Base-by-base conservation (phyloP, 2,888 invertebrate species). In the Crioceris asparagi region DNA sequence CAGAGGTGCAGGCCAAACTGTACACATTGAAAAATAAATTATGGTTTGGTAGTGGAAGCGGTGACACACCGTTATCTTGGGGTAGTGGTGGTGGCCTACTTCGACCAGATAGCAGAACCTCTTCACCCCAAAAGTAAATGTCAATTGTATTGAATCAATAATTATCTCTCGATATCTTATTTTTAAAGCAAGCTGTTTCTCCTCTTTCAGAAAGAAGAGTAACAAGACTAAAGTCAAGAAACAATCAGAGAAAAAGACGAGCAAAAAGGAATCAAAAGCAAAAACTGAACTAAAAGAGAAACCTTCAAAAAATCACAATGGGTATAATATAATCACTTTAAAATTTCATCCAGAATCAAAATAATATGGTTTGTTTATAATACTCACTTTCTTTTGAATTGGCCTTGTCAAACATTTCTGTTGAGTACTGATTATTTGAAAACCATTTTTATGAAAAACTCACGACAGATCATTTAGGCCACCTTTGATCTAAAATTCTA, bases 11-110 rank as follows among this genome's bases (percentile, higher is more conserved):
- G 61, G 72, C 80, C 5, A 81, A 79, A 57, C 60, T 84, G 4
- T 70, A 70, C 41, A 71, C 79, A 1, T 56, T 84, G 17, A 79
- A 77, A 54, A 79, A 77, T 57, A 79, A 79, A 62, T 70, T 84
- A 31, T 85, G 85, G 85, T 78, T 77, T 2, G 83, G 83, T 4
- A 49, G 56, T 18, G 58, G 56, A 6, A 71, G 67, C 52, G 64
- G 51, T 10, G 60, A 64, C 35, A 45, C 42, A 0, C 79, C 82
- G 1, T 49, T 83, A 15, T 77, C 79, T 1, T 83, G 81, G 81
- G 78, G 77, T 6, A 35, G 29, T 8, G 46, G 45, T 12, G 43
- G 42, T 34, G 37, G 43, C 15, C 43, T 31, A 15, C 41, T 49
- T 35, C 17, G 34, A n/a, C 32, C 38, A 7, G 39, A 34, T 16